Base-by-base conservation (phyloP, 2,888 invertebrate species). In the Pandemis corylana region DNA sequence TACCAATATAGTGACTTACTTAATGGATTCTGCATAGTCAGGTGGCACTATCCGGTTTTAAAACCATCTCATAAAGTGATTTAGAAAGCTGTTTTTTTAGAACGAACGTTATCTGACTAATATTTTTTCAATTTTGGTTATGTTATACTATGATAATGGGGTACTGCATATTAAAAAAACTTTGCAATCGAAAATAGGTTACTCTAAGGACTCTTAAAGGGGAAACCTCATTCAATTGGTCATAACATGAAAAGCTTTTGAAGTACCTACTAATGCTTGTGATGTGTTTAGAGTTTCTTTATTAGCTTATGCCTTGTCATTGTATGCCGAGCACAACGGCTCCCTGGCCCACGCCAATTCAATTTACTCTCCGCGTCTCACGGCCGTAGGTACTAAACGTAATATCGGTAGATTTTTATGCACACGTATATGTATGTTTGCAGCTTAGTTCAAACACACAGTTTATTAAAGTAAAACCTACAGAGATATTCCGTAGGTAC, bases 331-430 rank as follows among this genome's bases (percentile, higher is more conserved):
- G 59, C 59, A 28, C 28, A 59, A 28, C 59, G 12, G 59, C 59
- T 59, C 28, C 28, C 51, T n/a, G 12, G 59, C 28, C 5, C 59
- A 59, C 28, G 28, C 20, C 59, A 59, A 59, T 59, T 28, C 28
- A 59, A 59, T 59, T 59, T 59, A 59, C 59, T 28, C 28, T 59
- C 20, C 28, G 12, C 59, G 59, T 59, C 28, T 59, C 59, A 10
- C 12, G 15, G 9, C 56, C n/a, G 5, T 51, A n/a, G 51, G 59
- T 12, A 59, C 56, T 59, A 28, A 28, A 59, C 28, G 5, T 59
- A 28, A 28, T 59, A 59, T 56, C 9, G 56, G 9, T 12, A 5
- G 28, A 56, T 56, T 56, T 20, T 20, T 56, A 20, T 20, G 7
- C 7, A 56, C 20, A 20, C 53, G 1, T 15, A 20, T 9, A 56